phyloP scores from a whole-genome alignment of 2,888 invertebrate genomes.

The Sicus ferrugineus region DNA sequence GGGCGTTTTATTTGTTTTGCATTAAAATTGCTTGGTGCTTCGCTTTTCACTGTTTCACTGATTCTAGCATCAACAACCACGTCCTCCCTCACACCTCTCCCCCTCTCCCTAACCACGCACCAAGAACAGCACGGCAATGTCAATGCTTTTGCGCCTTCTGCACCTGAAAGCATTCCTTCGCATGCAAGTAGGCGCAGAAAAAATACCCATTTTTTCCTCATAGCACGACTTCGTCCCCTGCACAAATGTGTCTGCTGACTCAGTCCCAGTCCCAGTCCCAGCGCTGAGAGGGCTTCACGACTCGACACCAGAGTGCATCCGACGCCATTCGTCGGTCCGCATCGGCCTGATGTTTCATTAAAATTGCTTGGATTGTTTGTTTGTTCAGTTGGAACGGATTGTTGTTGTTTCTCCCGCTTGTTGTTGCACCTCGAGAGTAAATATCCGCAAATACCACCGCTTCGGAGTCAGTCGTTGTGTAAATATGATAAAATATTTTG shows the following conservation, averaged over 20 bases:
- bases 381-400: slow-evolving; percentile 32
- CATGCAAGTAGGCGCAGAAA: slow-evolving; percentile 46
- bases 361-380: slow-evolving; percentile 47
- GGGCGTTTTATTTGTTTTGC: slow-evolving; percentile 57
- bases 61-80: slow-evolving; percentile 14
- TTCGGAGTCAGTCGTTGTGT: slow-evolving; percentile 43
- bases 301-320: slow-evolving; percentile 22
- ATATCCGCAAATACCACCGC: not conserved
- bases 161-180: slow-evolving; percentile 49
- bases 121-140: slow-evolving; percentile 51
- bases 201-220: slow-evolving; percentile 22
- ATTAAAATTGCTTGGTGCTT: slow-evolving; percentile 52
- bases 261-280: no score
- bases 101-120: slow-evolving; percentile 16
- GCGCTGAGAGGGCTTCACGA: no score
- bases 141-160: slow-evolving; percentile 52
- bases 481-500: slow-evolving; percentile 43
- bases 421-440: not conserved
- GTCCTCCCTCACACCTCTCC: slow-evolving; percentile 21
- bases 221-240: not conserved
- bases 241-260: no score
- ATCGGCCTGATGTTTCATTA: slow-evolving; percentile 43
- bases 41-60: slow-evolving; percentile 29
- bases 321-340: slow-evolving; percentile 20
- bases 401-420: slow-evolving; percentile 38